These are phyloP conservation scores for Maniola hyperantus DNA, from an alignment of 2,888 invertebrate species.

Conservation along the genomic window DNA sequence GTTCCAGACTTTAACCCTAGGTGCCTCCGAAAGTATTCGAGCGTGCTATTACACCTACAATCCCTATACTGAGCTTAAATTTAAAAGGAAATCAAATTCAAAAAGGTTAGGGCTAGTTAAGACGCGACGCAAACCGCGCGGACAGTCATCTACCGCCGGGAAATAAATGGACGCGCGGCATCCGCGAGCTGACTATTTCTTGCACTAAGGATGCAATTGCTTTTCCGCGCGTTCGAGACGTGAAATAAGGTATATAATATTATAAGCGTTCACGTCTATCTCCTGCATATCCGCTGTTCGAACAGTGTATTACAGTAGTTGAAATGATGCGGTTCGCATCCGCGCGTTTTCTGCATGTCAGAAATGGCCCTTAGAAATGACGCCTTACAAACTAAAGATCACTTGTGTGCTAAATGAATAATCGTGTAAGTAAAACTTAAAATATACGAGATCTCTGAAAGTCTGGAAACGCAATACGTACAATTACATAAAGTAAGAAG, in stretches of 20 bases:
- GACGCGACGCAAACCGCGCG: background rate
- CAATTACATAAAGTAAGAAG: conserved; percentile 68
- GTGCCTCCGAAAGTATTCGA: conserved; percentile 50
- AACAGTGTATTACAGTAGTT: background rate
- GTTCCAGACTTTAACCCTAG: conserved; percentile 12
- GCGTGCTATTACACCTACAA: conserved; percentile 50
- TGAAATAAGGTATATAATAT: background rate
- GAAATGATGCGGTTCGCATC: background rate
- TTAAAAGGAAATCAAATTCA: conserved; percentile 28
- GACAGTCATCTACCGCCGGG: background rate
- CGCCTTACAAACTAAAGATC: conserved; percentile 55
- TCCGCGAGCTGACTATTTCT: no score
- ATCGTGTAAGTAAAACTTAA: conserved; percentile 78
- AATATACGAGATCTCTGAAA: conserved; percentile 82
- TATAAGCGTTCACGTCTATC: background rate
- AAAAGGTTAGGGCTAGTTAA: conserved; percentile 16
- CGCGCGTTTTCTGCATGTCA: background rate
- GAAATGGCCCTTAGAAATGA: background rate
- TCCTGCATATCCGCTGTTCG: background rate
- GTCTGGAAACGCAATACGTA: conserved; percentile 80
- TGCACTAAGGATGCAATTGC: background rate
- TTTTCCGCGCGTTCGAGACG: background rate
- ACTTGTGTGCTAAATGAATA: conserved; percentile 70
- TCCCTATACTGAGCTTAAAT: conserved; percentile 40
- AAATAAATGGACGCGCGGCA: background rate